Evolutionary conservation across 2,888 invertebrate species (phyloP).

Genomic region (Philhelius pedissequus): DNA sequence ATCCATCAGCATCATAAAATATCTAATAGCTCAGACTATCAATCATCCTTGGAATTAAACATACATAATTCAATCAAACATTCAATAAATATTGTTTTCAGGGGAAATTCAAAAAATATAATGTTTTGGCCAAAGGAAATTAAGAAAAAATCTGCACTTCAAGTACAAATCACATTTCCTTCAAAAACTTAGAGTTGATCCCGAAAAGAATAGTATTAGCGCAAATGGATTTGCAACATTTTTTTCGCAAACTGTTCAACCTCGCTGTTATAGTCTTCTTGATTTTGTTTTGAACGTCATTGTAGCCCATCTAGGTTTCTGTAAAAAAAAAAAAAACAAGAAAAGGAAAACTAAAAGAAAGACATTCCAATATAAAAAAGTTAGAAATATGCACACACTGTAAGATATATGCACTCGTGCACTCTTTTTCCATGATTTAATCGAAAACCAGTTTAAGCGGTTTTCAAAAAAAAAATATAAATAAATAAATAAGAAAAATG

Average conservation of each 20-base stretch:
- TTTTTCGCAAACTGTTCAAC: background rate
- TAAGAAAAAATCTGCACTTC: too few relatives aligned
- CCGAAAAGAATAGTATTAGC: too few relatives aligned
- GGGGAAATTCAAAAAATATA: too few relatives aligned
- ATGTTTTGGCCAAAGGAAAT: too few relatives aligned
- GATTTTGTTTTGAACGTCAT: background rate
- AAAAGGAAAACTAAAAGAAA: background rate
- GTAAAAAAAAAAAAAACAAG: too few relatives aligned
- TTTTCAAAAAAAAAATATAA: constrained; percentile 26
- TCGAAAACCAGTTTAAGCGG: constrained; percentile 52
- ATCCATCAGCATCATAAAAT: too few relatives aligned
- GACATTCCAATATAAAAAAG: constrained; percentile 16
- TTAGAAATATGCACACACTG: constrained; percentile 25
- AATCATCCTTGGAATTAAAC: too few relatives aligned
- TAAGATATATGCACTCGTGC: constrained; percentile 9
- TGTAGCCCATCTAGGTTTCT: background rate
- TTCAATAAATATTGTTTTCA: too few relatives aligned
- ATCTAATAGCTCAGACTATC: too few relatives aligned
- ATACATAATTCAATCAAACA: too few relatives aligned
- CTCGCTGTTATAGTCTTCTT: background rate
- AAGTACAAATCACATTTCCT: too few relatives aligned
- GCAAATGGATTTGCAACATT: background rate
- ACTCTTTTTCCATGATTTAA: constrained; percentile 33
- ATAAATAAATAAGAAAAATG: constrained; percentile 28
- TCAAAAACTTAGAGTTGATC: too few relatives aligned